Evolutionary conservation across 2,888 invertebrate genomes (phyloP), one percentile per base, ranked within the genome.

Genomic region (Platerodrilus igneus): DNA sequence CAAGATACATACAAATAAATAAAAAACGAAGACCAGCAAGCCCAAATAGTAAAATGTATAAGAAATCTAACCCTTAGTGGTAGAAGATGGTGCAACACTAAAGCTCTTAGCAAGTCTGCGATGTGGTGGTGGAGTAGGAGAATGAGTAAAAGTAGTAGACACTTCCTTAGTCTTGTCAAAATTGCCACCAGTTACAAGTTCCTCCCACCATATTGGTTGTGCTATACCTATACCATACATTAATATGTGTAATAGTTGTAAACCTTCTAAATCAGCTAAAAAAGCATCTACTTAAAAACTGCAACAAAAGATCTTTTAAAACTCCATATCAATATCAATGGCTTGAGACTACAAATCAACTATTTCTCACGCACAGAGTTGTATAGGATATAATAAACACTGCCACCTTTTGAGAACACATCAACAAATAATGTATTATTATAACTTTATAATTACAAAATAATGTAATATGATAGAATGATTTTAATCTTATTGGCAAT

Each of bases 51-150:
- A 28, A 16, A 28, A 28, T 7, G 25, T 25, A 15, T 19, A 18
- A 23, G 32, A 31, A 26, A 21, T 15, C 39, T 39, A 39, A 78
- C 79, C 79, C 77, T 78, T 78, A 59, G 74, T 71, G 53, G 73
- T 73, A 58, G 77, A 73, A 58, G 83, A 79, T 60, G 86, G 80
- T 58, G 88, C 81, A 62, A 88, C 88, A 74, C 89, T 89, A 78
- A 91, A 90, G 71, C 89, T 90, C 76, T 91, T 91, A 61, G 90
- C 88, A 68, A 90, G 79, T 60, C 90, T 81, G 60, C 91, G 79
- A 70, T 88, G 88, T 55, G 88, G 79, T 56, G 90, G 89, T 59
- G 89, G 89, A 57, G 89, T 88, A 50, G 81, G 82, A 53, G 81
- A 79, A 58, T 79, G 80, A 51, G 77, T 79, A 53, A 74, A 73